Evolutionary conservation across 2,888 invertebrate species (phyloP).

Genomic region (Dynastes hyllus): DNA sequence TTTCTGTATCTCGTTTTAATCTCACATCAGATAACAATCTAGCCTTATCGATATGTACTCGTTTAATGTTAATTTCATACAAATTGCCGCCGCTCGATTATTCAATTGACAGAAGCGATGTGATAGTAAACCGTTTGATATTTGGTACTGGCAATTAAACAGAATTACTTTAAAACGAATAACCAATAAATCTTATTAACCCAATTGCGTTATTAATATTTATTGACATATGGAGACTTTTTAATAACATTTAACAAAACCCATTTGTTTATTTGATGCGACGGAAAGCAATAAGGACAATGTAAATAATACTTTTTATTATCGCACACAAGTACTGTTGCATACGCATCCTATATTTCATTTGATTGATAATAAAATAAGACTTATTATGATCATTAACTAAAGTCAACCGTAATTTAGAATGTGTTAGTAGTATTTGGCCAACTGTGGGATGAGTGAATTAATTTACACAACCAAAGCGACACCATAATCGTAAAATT

Average conservation of each 20-base stretch:
- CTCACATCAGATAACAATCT: slow-evolving; percentile 28
- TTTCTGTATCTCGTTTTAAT: slow-evolving; percentile 14
- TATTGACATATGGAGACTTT: slow-evolving; percentile 49
- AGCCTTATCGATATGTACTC: slow-evolving; percentile 13
- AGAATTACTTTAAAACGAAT: slow-evolving; percentile 50
- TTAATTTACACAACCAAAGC: too few species aligned
- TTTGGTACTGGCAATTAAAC: slow-evolving; percentile 45
- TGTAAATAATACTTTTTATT: too few species aligned
- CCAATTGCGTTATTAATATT: slow-evolving; percentile 52
- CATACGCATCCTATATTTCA: too few species aligned
- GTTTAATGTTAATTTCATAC: slow-evolving; percentile 45
- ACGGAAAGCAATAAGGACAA: background rate
- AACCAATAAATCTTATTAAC: slow-evolving; percentile 53
- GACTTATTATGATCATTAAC: too few species aligned
- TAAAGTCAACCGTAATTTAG: too few species aligned
- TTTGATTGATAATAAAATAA: too few species aligned
- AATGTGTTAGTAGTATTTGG: too few species aligned
- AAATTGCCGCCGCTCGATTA: slow-evolving; percentile 31
- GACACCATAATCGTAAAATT: too few species aligned
- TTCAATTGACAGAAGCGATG: slow-evolving; percentile 28
- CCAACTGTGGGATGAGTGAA: too few species aligned
- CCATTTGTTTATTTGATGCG: slow-evolving; percentile 1
- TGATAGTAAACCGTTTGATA: slow-evolving; percentile 15
- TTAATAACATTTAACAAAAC: slow-evolving; percentile 24
- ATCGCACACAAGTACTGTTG: too few species aligned